Evolutionary conservation across 2,113 vertebrate species (phyloP).

Genomic region (Plectropomus leopardus): DNA sequence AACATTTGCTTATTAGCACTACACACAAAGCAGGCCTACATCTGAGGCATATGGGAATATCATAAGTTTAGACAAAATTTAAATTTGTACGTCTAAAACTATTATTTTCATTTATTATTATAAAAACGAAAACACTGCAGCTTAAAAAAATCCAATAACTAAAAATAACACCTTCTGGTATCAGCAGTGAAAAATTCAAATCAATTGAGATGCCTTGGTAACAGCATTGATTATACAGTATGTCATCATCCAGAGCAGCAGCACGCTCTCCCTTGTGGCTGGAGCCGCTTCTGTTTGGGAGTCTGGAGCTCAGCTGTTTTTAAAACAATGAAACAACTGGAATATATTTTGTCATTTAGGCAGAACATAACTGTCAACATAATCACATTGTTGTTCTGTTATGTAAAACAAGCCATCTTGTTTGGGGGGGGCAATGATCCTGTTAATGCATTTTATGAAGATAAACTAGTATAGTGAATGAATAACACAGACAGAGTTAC

Average conservation of each 20-base stretch:
- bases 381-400: background rate
- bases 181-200: slow-evolving; percentile 1
- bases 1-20: too few relatives aligned
- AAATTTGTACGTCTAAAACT: background rate
- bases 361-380: slow-evolving; percentile 6
- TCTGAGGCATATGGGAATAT: too few relatives aligned
- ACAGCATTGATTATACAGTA: slow-evolving; percentile 45
- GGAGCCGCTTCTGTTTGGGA: slow-evolving; percentile 28
- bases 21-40: too few relatives aligned
- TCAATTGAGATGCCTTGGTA: slow-evolving; percentile 13
- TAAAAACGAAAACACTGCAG: background rate
- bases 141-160: background rate
- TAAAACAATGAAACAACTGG: slow-evolving; percentile 20
- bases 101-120: background rate
- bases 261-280: slow-evolving; percentile 9
- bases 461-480: background rate
- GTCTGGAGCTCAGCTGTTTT: slow-evolving; percentile 36
- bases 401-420: slow-evolving; percentile 7
- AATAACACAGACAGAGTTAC: background rate
- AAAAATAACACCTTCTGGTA: slow-evolving; percentile 7
- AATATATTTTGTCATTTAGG: slow-evolving; percentile 5
- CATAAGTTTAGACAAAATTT: background rate
- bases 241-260: slow-evolving; percentile 29
- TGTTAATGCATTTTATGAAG: slow-evolving; percentile 11
- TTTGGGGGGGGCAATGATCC: background rate